Conservation (phyloP, 2,113 vertebrate species). For the Oreocharis arfaki region DNA sequence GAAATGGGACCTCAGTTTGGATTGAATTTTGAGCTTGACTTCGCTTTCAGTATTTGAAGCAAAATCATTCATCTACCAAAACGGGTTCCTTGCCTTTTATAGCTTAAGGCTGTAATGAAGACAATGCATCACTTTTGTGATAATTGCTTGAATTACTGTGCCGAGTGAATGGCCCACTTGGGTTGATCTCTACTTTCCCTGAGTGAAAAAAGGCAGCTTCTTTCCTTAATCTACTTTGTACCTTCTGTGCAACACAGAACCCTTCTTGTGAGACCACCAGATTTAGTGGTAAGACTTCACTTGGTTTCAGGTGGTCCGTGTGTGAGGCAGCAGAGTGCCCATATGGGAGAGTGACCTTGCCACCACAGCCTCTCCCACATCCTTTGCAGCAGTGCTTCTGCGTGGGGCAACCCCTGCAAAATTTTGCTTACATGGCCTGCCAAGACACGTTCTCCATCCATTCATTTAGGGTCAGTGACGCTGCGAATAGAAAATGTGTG, state of each 20-base stretch:
- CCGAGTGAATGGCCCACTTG: slow-evolving; percentile 67
- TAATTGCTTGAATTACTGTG: slow-evolving; percentile 78
- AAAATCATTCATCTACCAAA: slow-evolving; percentile 69
- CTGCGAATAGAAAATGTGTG: neutral
- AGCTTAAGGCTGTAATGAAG: slow-evolving; percentile 74
- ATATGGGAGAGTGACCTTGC: neutral
- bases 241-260: neutral
- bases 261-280: neutral
- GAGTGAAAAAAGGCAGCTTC: slow-evolving; percentile 50
- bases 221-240: slow-evolving; percentile 31
- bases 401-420: neutral
- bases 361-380: neutral
- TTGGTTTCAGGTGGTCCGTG: neutral
- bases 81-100: slow-evolving; percentile 68
- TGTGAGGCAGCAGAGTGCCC: neutral
- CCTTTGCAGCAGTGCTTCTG: neutral
- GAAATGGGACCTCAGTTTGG: neutral
- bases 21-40: slow-evolving; percentile 62
- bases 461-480: neutral
- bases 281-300: neutral
- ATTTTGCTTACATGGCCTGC: accelerated
- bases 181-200: slow-evolving; percentile 55
- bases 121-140: slow-evolving; percentile 75
- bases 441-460: neutral
- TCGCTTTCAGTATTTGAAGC: slow-evolving; percentile 68